Evolutionary conservation across 2,888 invertebrate genomes (phyloP).

Genomic region (Xylota sylvarum): DNA sequence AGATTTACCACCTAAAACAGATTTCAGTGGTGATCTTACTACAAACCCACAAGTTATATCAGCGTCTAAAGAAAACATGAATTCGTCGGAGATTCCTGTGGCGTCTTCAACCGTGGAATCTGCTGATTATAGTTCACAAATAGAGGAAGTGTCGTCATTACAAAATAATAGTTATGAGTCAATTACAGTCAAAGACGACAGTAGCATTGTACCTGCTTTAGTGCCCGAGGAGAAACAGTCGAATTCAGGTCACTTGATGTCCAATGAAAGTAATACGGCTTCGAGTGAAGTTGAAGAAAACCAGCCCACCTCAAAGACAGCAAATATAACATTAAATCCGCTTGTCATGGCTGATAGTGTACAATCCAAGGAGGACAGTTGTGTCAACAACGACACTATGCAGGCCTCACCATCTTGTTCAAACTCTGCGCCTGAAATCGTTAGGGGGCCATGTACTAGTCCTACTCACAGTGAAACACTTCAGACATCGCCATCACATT

Average conservation of each 20-base stretch:
- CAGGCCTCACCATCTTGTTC: not conserved
- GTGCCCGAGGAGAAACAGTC: not conserved
- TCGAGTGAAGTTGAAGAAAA: no score
- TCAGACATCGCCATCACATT: not conserved
- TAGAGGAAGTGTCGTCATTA: not conserved
- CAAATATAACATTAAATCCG: no score
- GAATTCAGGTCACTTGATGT: not conserved
- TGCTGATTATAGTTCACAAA: not conserved
- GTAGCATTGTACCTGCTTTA: not conserved
- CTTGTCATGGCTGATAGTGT: no score
- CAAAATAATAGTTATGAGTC: not conserved
- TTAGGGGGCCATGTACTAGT: not conserved
- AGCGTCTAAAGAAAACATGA: not conserved
- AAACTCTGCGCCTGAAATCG: not conserved
- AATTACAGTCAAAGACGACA: not conserved
- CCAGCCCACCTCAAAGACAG: not conserved
- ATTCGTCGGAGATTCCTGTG: not conserved
- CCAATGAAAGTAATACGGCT: not conserved
- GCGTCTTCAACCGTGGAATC: not conserved
- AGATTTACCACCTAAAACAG: not conserved
- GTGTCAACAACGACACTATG: not conserved
- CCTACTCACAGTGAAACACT: not conserved
- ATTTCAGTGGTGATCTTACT: not conserved
- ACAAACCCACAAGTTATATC: not conserved
- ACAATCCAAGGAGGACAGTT: no score